Conservation (phyloP, 1,140 invertebrate species). For the Bombus soroeensis region DNA sequence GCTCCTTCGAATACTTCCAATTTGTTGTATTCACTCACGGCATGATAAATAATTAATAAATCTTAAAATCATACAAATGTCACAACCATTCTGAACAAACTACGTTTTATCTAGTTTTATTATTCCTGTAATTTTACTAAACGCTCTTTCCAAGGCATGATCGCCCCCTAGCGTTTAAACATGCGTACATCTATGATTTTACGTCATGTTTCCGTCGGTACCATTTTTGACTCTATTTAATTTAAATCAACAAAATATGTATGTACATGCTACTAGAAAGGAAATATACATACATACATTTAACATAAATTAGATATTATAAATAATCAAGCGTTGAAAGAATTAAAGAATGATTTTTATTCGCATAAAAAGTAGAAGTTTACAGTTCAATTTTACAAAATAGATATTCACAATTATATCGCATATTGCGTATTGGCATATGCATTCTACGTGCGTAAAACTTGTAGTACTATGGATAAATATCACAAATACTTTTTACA, state of each 20-base stretch:
- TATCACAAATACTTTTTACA: conserved; percentile 2
- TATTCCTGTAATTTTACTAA: background rate
- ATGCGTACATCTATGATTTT: background rate
- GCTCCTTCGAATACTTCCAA: too few species aligned
- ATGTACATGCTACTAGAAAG: too few species aligned
- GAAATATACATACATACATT: background rate
- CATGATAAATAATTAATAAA: background rate
- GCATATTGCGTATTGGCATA: background rate
- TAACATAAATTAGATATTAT: background rate
- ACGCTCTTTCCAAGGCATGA: background rate
- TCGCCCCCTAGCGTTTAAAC: background rate
- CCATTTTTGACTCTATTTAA: background rate
- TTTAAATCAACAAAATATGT: background rate
- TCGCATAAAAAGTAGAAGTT: background rate
- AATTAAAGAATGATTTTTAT: conserved; percentile 18
- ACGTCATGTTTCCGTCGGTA: background rate
- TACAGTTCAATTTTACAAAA: conserved; percentile 29
- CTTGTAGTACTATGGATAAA: too few species aligned
- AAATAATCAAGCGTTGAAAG: background rate
- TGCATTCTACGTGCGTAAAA: background rate
- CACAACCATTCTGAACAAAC: background rate
- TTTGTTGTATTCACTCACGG: background rate
- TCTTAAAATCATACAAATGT: background rate
- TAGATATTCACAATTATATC: background rate
- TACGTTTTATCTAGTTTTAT: too few species aligned